A percentile compares a stretch with the other conserved stretches of the same genome.
Conservation (phyloP, 2,113 vertebrate genomes). For the Solea solea region DNA sequence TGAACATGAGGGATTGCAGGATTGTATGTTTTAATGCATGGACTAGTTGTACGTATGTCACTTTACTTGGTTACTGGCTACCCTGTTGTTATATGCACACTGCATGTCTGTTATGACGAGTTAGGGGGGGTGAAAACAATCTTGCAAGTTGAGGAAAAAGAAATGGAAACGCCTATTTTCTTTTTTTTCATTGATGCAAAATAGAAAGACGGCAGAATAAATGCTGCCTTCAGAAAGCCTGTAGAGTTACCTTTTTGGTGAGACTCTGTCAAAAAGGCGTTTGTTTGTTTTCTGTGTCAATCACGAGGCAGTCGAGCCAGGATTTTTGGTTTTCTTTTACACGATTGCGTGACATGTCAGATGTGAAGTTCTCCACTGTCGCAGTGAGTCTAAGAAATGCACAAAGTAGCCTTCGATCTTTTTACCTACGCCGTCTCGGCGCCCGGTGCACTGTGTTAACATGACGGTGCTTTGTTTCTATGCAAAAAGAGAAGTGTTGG, state of each 20-base stretch:
- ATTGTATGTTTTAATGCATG: slow-evolving; percentile 14
- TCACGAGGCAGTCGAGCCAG: not conserved
- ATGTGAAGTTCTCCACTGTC: not conserved
- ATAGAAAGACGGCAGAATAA: not conserved
- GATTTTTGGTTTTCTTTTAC: not conserved
- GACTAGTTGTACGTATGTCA: slow-evolving; percentile 11
- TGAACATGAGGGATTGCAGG: slow-evolving; percentile 25
- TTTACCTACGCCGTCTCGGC: slow-evolving; percentile 5
- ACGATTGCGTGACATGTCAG: slow-evolving; percentile 7
- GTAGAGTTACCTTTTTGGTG: not conserved
- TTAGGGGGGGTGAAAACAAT: not conserved
- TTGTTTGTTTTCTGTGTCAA: not conserved
- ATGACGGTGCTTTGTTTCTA: slow-evolving; percentile 26
- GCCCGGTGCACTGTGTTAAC: slow-evolving; percentile 6
- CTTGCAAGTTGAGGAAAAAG: not conserved
- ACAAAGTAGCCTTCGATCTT: not conserved
- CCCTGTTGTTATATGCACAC: not conserved
- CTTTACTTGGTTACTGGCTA: slow-evolving; percentile 1
- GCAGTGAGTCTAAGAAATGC: not conserved
- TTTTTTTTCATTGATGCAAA: no score
- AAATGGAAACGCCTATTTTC: slow-evolving; percentile 2
- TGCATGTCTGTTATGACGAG: not conserved
- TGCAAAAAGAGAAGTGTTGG: slow-evolving; percentile 28
- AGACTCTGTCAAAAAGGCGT: slow-evolving; percentile 10
- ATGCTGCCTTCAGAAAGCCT: slow-evolving; percentile 7